Evolutionary conservation across 1,140 invertebrate genomes (phyloP), one percentile per base, ranked within the genome.

Genomic region (Octopus bimaculoides): DNA sequence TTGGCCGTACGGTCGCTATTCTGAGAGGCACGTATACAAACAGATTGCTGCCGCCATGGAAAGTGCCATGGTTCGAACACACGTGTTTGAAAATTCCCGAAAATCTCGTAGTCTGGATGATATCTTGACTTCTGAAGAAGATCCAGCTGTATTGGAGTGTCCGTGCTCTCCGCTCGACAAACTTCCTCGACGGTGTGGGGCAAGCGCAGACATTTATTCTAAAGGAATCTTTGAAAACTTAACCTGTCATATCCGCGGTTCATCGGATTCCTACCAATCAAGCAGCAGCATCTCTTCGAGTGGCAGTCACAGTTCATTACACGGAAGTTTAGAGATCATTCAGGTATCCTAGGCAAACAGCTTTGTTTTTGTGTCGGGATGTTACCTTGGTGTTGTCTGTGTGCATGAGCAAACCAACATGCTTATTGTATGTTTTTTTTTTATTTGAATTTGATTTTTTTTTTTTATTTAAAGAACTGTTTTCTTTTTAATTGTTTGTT

Each of bases 41-140:
- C 86, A 89, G 76, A 87, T 89, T 10, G 86, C 86, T 5, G 87
- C 88, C 71, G 88, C 86, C 20, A 87, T 89, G 88, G 86, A 87
- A 82, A 87, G 82, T 83, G 87, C 86, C 53, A 87, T 88, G 86
- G 81, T 88, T 52, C 82, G 84, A 73, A 86, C 86, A n/a, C 85
- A 85, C 71, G 85, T 83, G n/a, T 87, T 85, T 78, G 84, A 85
- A 75, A 82, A 84, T 6, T 87, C 82, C 74, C 83, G 88, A 41
- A 89, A 90, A 82, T 87, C 89, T 26, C 83, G 89, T 41, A 90
- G 89, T 80, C 81, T 90, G 54, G 89, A 90, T 80, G 88, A 90
- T 77, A 89, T 90, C 73, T 75, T 89, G 4, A 83, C 78, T 71
- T 83, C 82, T 10, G 85, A 86, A 14, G 81, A 80, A 7, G 78